Base-by-base conservation (phyloP, 2,113 vertebrate species). In the Turnix velox region DNA sequence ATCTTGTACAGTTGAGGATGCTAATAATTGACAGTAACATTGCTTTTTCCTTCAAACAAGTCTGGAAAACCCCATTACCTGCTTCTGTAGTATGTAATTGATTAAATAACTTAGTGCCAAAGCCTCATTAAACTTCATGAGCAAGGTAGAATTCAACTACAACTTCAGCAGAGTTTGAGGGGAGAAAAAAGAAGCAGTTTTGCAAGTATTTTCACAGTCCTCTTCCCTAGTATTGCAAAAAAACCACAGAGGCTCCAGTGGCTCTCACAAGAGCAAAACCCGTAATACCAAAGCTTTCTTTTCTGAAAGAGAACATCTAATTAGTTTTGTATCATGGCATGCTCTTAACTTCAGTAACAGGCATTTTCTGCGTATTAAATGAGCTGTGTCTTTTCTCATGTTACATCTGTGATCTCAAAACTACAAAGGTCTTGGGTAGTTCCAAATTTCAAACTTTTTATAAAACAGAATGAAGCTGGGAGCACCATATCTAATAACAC, bases 371-470 rank as follows among this genome's bases (percentile, higher is more conserved):
- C 55, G 55, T 19, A 67, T 9, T n/a, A 52, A 33, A 0, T 5
- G 24, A 37, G 25, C 25, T 72, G 7, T 42, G 11, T 27, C 45
- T 61, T 46, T 54, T 24, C 9, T 6, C 14, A 8, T 0, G 2
- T 39, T 40, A 33, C 11, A 37, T 4, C 45, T 45, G 33, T 49
- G 43, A 65, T 59, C 51, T 72, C 57, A 55, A 66, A 89, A 54
- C 31, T 61, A 51, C 17, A 67, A 68, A 61, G 40, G 45, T 9
- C 16, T 89, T 73, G 18, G 33, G 4, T 6, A 76, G 45, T 19
- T 91, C 33, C 40, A 67, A 71, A 55, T 8, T 49, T 33, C 11
- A 33, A 48, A 72, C 18, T 61, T 62, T 62, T 7, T 10, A 22
- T 6, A 65, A 31, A 51, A n/a, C 7, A 65, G 28, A 75, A 65